Conservation (phyloP, 2,888 invertebrate genomes). For the Callosobruchus maculatus region DNA sequence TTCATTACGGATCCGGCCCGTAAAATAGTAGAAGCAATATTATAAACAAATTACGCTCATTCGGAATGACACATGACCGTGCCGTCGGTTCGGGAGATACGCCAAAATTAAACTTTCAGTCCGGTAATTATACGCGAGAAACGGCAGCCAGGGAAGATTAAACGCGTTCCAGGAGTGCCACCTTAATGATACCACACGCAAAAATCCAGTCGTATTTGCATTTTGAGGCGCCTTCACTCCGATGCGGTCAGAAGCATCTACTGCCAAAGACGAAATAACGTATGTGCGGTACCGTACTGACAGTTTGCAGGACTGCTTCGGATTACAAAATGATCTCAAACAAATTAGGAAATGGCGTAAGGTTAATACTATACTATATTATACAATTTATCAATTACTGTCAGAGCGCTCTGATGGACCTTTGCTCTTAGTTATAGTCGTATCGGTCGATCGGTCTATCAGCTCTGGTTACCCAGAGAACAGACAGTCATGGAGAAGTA, state of each 20-base stretch:
- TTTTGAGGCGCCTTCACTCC: background rate
- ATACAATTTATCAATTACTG: too few relatives aligned
- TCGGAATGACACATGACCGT: background rate
- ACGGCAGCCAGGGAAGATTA: background rate
- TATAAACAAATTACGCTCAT: background rate
- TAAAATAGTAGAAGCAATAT: background rate
- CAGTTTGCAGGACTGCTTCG: too few relatives aligned
- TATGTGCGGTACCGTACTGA: background rate
- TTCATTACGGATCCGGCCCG: background rate
- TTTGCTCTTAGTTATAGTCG: too few relatives aligned
- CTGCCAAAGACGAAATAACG: background rate
- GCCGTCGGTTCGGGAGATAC: background rate
- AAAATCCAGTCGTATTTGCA: background rate
- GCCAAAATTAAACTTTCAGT: background rate
- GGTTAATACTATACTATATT: too few relatives aligned
- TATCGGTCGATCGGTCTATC: too few relatives aligned
- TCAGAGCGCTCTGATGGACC: too few relatives aligned
- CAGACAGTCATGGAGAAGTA: too few relatives aligned
- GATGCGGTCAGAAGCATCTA: background rate
- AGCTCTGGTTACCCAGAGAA: too few relatives aligned
- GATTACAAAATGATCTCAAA: too few relatives aligned
- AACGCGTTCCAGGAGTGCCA: background rate
- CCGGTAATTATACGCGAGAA: background rate
- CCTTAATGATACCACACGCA: background rate
- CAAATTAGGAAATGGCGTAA: too few relatives aligned